Evolutionary conservation across 2,797 vertebrate species (phyloP).

Genomic region (Anguilla pacifica): DNA sequence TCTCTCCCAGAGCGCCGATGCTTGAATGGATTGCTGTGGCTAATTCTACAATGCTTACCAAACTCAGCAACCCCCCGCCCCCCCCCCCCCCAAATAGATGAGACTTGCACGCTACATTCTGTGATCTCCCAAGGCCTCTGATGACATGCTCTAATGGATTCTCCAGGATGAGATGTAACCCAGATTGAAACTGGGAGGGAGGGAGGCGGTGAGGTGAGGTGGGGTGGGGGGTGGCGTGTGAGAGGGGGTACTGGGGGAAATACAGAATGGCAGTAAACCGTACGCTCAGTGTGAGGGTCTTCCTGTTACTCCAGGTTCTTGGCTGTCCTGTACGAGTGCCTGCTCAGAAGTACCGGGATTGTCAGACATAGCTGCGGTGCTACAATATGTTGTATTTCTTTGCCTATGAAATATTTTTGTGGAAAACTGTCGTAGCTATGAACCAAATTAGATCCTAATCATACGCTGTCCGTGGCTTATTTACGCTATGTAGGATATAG

Average conservation of each 20-base stretch:
- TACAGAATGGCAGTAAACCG: slow-evolving; percentile 30
- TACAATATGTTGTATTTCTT: not conserved
- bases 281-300: slow-evolving; percentile 19
- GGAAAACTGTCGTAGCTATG: not conserved
- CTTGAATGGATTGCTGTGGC: slow-evolving; percentile 1
- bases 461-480: not conserved
- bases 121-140: not conserved
- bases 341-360: no score
- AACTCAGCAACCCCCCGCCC: not conserved
- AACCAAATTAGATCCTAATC: not conserved
- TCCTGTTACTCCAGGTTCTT: slow-evolving; percentile 33
- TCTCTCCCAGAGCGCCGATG: not conserved
- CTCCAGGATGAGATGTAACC: slow-evolving; percentile 5
- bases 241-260: not conserved
- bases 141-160: slow-evolving; percentile 12
- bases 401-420: not conserved
- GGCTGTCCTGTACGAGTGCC: slow-evolving; percentile 25
- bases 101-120: not conserved
- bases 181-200: not conserved
- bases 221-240: no score
- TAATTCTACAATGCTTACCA: not conserved
- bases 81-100: not conserved
- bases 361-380: not conserved
- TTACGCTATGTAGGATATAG: not conserved
- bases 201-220: not conserved